Conservation (phyloP, 2,888 invertebrate species). For the Drosophila birchii region DNA sequence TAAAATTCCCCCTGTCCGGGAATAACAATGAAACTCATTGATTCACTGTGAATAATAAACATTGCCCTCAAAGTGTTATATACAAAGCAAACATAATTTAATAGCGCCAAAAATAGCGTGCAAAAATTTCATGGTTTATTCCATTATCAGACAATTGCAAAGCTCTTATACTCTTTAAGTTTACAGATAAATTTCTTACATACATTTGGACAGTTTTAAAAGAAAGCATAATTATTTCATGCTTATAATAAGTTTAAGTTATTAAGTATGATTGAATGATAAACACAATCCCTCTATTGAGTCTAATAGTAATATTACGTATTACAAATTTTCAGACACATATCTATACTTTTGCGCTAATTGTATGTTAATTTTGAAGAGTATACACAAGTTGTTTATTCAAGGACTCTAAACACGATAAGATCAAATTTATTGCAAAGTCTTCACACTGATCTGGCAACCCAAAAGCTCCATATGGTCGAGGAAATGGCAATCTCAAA, state of each 20-base stretch:
- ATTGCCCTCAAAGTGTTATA: neutral
- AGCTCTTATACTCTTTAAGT: neutral
- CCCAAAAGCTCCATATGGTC: neutral
- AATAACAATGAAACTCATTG: slow-evolving; percentile 12
- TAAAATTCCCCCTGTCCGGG: neutral
- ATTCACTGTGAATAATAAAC: neutral
- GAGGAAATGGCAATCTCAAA: slow-evolving; percentile 37
- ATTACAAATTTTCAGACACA: neutral
- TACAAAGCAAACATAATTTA: slow-evolving; percentile 1
- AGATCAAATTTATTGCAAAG: neutral
- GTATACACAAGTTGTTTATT: slow-evolving; percentile 2
- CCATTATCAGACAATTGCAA: neutral
- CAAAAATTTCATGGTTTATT: neutral
- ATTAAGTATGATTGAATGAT: neutral
- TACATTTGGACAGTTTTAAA: too few species aligned
- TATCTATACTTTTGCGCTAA: neutral
- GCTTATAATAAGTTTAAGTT: neutral
- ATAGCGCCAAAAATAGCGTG: neutral
- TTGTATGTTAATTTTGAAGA: neutral
- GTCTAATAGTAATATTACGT: neutral
- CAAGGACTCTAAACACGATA: neutral
- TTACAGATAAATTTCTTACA: neutral
- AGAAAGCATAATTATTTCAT: too few species aligned
- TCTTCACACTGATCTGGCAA: slow-evolving; percentile 22
- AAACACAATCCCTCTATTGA: too few species aligned